Evolutionary conservation across 2,888 invertebrate species (phyloP).

Genomic region (Lochmaea crataegi): DNA sequence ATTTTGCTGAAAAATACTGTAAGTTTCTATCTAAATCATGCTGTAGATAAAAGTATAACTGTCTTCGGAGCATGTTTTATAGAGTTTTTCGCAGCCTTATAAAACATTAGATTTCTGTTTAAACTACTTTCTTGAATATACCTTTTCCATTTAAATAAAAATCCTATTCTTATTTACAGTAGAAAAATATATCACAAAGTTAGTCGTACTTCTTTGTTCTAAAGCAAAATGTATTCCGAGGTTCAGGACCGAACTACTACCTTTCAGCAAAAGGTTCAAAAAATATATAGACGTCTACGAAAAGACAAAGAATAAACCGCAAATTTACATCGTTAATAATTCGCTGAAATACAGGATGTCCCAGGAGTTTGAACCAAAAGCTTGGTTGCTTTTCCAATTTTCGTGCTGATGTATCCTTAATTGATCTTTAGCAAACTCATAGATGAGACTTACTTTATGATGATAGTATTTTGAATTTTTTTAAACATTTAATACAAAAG

Average conservation of each 20-base stretch:
- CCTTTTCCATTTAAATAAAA: slow-evolving; percentile 6
- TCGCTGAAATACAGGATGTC: too few species aligned
- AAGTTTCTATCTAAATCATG: slow-evolving; percentile 1
- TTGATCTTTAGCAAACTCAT: too few species aligned
- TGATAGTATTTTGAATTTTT: too few species aligned
- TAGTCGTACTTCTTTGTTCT: background rate
- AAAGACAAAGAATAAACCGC: too few species aligned
- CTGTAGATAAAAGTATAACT: background rate
- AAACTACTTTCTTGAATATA: slow-evolving; percentile 3
- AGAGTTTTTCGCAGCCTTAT: background rate
- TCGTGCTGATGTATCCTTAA: too few species aligned
- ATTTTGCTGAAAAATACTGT: background rate
- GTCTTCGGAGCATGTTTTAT: background rate
- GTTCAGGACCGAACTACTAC: background rate
- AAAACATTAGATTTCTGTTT: background rate
- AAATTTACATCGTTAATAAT: too few species aligned
- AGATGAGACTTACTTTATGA: too few species aligned
- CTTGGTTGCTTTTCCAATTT: too few species aligned
- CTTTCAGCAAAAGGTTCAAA: background rate
- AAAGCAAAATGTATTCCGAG: background rate
- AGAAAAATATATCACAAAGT: slow-evolving; percentile 7
- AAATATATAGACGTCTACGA: background rate
- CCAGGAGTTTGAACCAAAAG: too few species aligned
- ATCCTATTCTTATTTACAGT: background rate
- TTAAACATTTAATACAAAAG: too few species aligned